Base-by-base conservation (phyloP, 2,888 invertebrate genomes). In the Patella pellucida region DNA sequence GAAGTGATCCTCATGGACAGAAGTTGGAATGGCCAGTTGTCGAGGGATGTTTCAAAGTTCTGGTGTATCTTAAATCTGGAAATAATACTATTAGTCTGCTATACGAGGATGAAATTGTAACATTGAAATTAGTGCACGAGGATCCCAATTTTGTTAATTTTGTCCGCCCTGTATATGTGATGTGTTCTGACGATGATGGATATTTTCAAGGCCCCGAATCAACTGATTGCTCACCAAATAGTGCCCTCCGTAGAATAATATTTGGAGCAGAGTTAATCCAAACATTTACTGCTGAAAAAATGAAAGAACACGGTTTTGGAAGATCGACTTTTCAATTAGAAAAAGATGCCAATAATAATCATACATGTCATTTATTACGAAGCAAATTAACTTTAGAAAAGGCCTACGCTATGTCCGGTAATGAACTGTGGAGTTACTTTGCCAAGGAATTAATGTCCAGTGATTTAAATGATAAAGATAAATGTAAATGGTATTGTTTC, bases 401-500 rank as follows among this genome's bases (percentile, higher is more conserved):
- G 86, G 96, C 95, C 0, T 93, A 94, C 81, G 92, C 93, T 83
- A 94, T 95, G 93, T 93, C 93, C 3, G 81, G 96, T 87, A 93
- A 94, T 71, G 94, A 95, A 82, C 91, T 98, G 71, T 98, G 97
- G 97, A 93, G 94, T 83, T 92, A 94, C 88, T 94, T 97, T 89
- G 97, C 95, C 1, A 93, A 95, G 81, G 97, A 97, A 91, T 92
- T 98, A 69, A 94, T 96, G 93, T 94, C 87, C 52, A 50, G 77
- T 15, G 78, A 83, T 74, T 86, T 88, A 73, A 56, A 76, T 0
- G 93, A 93, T 80, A 93, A 94, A 82, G 85, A 86, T 31, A 76
- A 81, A 67, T 93, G 95, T 82, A 98, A 98, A 91, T 97, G 95
- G 92, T 92, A 97, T 76, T 97, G 95, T 0, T 97, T 98, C 88